A percentile compares a stretch with the other conserved stretches of the same genome.
Evolutionary conservation across 2,888 invertebrate species (phyloP).

Genomic region (Tupiocoris notatus): DNA sequence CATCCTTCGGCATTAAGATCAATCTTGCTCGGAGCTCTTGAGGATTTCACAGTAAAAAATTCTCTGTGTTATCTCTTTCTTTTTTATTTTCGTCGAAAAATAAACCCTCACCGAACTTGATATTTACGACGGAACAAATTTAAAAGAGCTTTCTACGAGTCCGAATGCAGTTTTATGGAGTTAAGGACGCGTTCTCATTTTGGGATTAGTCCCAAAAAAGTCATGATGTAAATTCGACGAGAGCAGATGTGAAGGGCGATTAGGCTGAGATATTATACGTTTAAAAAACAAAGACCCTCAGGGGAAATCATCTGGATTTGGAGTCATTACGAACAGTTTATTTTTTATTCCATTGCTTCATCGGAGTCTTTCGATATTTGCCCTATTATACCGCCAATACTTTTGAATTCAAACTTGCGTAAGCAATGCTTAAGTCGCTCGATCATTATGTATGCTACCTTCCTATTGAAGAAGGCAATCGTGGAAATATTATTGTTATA

Average conservation of each 20-base stretch:
- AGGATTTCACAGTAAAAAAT: not conserved
- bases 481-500: too few relatives aligned
- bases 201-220: not conserved
- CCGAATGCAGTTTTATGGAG: slow-evolving; percentile 14
- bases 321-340: too few relatives aligned
- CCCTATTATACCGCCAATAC: too few relatives aligned
- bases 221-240: not conserved
- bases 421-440: too few relatives aligned
- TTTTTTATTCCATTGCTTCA: too few relatives aligned
- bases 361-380: too few relatives aligned
- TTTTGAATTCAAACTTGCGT: too few relatives aligned
- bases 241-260: not conserved
- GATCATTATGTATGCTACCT: too few relatives aligned
- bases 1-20: slow-evolving; percentile 25
- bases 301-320: not conserved
- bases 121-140: slow-evolving; percentile 24
- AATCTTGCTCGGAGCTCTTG: slow-evolving; percentile 4
- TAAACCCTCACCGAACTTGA: not conserved
- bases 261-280: not conserved
- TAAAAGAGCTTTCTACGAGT: slow-evolving; percentile 1
- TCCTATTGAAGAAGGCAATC: too few relatives aligned
- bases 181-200: not conserved
- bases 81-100: slow-evolving; percentile 5
- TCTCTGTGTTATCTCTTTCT: not conserved
- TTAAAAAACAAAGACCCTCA: not conserved